A percentile compares a stretch with the other conserved stretches of the same genome.
These are phyloP conservation scores for Microcebus tavaratra DNA, from an alignment of 2,113 vertebrate genomes.

Conservation along the genomic window DNA sequence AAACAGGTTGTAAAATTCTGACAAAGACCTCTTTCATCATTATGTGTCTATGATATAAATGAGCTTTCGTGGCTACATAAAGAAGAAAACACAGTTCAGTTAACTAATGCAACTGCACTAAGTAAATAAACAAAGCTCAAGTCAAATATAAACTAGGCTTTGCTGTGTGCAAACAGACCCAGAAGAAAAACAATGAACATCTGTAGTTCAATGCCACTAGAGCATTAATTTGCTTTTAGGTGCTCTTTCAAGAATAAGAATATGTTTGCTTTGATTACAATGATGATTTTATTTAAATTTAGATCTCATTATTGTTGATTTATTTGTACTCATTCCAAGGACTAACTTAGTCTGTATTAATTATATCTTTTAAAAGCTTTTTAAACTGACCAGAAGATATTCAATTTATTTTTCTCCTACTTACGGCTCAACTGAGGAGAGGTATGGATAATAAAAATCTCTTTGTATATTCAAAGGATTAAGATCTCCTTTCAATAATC, in stretches of 20 bases:
- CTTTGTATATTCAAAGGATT: neutral
- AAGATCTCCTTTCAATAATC: neutral
- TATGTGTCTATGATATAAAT: neutral
- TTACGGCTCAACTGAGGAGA: neutral
- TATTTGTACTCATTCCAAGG: slow-evolving; percentile 49
- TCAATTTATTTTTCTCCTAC: neutral
- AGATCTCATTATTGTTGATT: slow-evolving; percentile 40
- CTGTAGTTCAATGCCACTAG: slow-evolving; percentile 14
- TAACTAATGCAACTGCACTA: slow-evolving; percentile 54
- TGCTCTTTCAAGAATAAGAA: slow-evolving; percentile 57
- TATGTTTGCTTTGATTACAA: slow-evolving; percentile 63
- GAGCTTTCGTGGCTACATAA: slow-evolving; percentile 1
- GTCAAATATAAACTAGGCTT: slow-evolving; percentile 59
- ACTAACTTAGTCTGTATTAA: neutral
- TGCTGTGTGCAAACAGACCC: slow-evolving; percentile 52
- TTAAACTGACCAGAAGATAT: slow-evolving; percentile 27
- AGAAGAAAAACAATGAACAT: slow-evolving; percentile 66
- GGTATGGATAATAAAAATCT: neutral
- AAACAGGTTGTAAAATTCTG: slow-evolving; percentile 26
- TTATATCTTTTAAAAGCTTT: slow-evolving; percentile 55
- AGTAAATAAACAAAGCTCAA: slow-evolving; percentile 72
- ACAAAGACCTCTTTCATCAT: neutral
- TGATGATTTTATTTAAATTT: slow-evolving; percentile 56
- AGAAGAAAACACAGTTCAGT: slow-evolving; percentile 56
- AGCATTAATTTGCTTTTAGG: slow-evolving; percentile 59